These are phyloP conservation scores for Phoeniculus purpureus DNA, from an alignment of 2,797 vertebrate genomes.

Conservation along the genomic window DNA sequence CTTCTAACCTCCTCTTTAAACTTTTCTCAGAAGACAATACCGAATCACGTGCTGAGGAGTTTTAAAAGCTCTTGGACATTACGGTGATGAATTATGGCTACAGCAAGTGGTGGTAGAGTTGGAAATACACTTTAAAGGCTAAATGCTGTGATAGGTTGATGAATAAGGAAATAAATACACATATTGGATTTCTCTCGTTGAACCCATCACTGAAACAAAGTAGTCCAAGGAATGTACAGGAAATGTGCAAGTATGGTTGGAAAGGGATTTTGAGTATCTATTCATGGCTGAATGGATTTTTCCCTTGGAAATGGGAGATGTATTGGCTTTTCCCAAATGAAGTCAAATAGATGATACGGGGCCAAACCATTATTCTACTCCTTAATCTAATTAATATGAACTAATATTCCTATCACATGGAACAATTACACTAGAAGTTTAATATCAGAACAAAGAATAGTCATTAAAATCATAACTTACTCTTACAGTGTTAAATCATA, in stretches of 20 bases:
- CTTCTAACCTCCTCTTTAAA: neutral
- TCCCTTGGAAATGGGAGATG: neutral
- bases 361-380: neutral
- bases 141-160: neutral
- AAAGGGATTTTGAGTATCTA: neutral
- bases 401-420: neutral
- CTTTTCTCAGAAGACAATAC: neutral
- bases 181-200: neutral
- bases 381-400: neutral
- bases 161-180: neutral
- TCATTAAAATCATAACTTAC: neutral
- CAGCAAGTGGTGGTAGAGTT: neutral
- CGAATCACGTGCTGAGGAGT: neutral
- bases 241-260: neutral
- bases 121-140: neutral
- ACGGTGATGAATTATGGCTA: neutral
- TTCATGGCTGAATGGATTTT: neutral
- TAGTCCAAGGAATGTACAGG: neutral
- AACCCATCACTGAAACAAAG: neutral
- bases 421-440: neutral
- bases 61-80: neutral
- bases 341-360: neutral
- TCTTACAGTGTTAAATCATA: neutral
- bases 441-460: neutral
- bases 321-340: accelerated